Percentiles rank a stretch among this genome's conserved stretches.
Conservation (phyloP, 2,113 vertebrate genomes). For the Empidonax traillii region DNA sequence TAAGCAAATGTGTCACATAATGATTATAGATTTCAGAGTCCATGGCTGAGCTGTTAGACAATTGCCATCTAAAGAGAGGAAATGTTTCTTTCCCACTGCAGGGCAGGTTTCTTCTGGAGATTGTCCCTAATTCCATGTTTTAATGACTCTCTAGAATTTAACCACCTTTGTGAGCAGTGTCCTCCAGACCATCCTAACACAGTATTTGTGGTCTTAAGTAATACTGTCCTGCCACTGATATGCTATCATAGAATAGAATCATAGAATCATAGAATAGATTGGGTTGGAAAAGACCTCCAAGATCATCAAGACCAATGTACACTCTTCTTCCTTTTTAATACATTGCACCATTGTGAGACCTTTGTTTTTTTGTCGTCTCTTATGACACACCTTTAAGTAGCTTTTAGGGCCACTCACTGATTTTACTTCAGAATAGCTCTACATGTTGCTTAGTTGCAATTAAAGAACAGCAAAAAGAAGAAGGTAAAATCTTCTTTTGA, state of each 20-base stretch:
- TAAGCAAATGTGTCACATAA: not conserved
- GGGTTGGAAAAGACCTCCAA: no score
- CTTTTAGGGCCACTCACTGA: not conserved
- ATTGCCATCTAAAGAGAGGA: not conserved
- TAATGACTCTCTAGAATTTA: not conserved
- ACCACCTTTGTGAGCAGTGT: not conserved
- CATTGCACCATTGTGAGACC: fast-evolving
- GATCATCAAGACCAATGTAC: no score
- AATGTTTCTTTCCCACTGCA: not conserved
- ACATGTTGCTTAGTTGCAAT: not conserved
- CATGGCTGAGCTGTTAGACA: fast-evolving
- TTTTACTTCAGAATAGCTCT: not conserved
- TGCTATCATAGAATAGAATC: not conserved
- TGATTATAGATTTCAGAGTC: not conserved
- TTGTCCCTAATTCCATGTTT: not conserved
- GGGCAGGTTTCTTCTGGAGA: not conserved
- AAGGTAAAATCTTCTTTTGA: not conserved
- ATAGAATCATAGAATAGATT: no score
- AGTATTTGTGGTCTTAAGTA: not conserved
- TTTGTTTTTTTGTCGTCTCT: not conserved
- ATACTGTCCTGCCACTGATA: not conserved
- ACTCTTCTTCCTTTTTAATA: not conserved
- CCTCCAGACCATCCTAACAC: not conserved
- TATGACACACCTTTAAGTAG: not conserved
- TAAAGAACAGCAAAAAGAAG: not conserved